Conservation (phyloP, 2,113 vertebrate species). For the Hemiscyllium ocellatum region DNA sequence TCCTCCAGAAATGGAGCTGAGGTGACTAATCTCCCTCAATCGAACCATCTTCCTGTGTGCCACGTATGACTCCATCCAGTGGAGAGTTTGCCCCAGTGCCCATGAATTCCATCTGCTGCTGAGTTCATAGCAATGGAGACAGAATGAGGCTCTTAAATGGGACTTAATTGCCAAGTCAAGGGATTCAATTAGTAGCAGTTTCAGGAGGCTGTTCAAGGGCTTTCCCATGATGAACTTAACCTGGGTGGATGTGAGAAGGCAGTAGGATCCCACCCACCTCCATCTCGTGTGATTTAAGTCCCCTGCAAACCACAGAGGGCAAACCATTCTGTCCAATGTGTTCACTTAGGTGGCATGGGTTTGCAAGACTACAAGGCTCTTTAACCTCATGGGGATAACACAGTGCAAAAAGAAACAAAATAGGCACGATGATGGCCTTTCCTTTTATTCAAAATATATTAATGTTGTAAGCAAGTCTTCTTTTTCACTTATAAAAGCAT, state of each 20-base stretch:
- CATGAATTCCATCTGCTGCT: no score
- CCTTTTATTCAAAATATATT: not conserved
- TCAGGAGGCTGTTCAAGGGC: no score
- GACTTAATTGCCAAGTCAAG: no score
- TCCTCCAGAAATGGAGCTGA: no score
- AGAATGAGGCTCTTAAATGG: no score
- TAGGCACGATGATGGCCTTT: not conserved
- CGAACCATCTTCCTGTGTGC: no score
- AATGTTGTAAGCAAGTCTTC: not conserved
- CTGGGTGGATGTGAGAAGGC: not conserved
- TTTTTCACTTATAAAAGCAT: not conserved
- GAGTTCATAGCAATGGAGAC: no score
- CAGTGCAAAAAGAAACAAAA: not conserved
- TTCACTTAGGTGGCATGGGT: not conserved
- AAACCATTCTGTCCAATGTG: not conserved
- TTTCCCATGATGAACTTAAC: no score
- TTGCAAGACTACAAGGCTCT: not conserved
- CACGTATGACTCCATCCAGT: no score
- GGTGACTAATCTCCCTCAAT: no score
- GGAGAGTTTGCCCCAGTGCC: no score
- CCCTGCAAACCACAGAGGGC: not conserved
- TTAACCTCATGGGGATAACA: not conserved
- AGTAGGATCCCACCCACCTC: not conserved
- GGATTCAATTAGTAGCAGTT: no score
- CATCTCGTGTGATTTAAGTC: not conserved